Conservation (phyloP, 2,888 invertebrate species). For the Drosophila subsilvestris region DNA sequence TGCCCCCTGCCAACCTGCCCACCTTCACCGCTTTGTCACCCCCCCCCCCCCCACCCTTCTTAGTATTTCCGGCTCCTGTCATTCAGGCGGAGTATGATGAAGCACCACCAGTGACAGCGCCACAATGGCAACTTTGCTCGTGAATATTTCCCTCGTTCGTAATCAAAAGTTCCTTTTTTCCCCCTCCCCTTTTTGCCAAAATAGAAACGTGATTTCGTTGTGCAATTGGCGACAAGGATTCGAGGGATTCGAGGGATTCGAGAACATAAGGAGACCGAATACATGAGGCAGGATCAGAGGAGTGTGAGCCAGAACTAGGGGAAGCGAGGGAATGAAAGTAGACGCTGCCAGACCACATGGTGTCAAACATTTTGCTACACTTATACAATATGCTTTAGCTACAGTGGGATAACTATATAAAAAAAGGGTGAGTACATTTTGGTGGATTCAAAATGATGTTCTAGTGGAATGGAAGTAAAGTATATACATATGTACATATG, state of each 20-base stretch:
- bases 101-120: constrained; percentile 47
- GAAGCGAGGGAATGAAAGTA: constrained; percentile 15
- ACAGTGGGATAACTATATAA: constrained; percentile 48
- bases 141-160: constrained; percentile 72
- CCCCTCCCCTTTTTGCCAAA: constrained; percentile 51
- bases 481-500: too few relatives aligned
- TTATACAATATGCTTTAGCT: constrained; percentile 70
- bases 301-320: neutral
- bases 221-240: constrained; percentile 33
- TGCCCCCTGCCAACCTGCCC: neutral
- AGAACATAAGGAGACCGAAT: constrained; percentile 34
- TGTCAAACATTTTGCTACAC: constrained; percentile 78
- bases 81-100: constrained; percentile 39
- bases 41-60: constrained; percentile 6
- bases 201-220: constrained; percentile 63
- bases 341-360: constrained; percentile 65
- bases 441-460: neutral
- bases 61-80: constrained; percentile 38
- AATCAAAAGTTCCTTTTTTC: constrained; percentile 65
- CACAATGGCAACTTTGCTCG: constrained; percentile 56
- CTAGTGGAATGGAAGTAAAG: too few relatives aligned
- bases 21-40: too few relatives aligned
- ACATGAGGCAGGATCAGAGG: constrained; percentile 6
- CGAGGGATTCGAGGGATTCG: constrained; percentile 30
- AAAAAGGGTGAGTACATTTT: neutral